A percentile compares a stretch with the other conserved stretches of the same genome.
These are phyloP conservation scores for Crotophaga sulcirostris DNA, from an alignment of 2,113 vertebrate species.

Conservation along the genomic window DNA sequence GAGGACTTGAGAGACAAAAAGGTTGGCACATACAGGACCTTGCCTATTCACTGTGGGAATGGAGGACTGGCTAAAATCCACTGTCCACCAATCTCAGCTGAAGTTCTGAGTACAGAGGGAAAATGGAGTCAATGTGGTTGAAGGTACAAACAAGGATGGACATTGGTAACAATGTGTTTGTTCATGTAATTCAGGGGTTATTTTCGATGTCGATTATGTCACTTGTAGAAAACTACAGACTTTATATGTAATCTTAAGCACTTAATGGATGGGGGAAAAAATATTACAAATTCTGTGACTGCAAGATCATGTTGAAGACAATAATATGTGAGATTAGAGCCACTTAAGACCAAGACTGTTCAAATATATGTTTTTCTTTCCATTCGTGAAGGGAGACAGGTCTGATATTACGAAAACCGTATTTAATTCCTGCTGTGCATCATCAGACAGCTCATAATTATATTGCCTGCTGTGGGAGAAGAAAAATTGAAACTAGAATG, in stretches of 20 bases:
- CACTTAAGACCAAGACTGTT: neutral
- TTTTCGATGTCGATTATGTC: neutral
- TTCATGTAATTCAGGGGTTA: neutral
- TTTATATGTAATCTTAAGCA: neutral
- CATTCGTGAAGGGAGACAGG: neutral
- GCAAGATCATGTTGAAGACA: neutral
- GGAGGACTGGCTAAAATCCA: neutral
- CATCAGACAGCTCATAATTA: neutral
- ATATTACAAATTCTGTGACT: neutral
- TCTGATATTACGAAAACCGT: neutral
- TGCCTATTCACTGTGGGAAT: neutral
- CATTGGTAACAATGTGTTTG: accelerated
- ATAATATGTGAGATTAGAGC: neutral
- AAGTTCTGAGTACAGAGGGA: neutral
- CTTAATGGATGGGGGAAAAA: neutral
- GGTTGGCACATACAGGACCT: neutral
- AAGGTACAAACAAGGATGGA: neutral
- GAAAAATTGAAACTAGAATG: neutral
- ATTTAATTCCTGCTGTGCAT: neutral
- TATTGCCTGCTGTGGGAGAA: neutral
- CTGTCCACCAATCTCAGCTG: neutral
- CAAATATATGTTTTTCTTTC: neutral
- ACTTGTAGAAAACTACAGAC: too few relatives aligned
- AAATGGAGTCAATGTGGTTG: neutral
- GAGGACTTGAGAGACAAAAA: neutral